A percentile compares a stretch with the other conserved stretches of the same genome.
These are phyloP conservation scores for Brachirus orientalis DNA, from an alignment of 2,113 vertebrate genomes.

Conservation along the genomic window DNA sequence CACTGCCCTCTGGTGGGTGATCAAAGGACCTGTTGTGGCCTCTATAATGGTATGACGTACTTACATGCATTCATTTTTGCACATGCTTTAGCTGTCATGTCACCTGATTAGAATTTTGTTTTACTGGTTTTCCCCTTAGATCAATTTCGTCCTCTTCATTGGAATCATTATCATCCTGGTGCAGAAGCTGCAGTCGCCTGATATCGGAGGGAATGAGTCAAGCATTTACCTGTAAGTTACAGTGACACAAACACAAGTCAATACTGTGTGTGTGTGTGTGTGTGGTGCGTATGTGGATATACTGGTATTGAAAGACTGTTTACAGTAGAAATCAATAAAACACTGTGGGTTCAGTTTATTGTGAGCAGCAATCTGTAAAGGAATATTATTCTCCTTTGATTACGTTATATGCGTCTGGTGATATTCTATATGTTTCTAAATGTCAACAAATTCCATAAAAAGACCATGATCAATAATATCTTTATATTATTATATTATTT, in stretches of 20 bases:
- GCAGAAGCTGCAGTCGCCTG: conserved; percentile 97
- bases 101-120: neutral
- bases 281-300: neutral
- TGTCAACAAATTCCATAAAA: too few relatives aligned
- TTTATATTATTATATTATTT: too few relatives aligned
- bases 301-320: too few relatives aligned
- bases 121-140: conserved; percentile 71
- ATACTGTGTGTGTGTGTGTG: conserved; percentile 1
- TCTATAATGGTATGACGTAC: conserved; percentile 92
- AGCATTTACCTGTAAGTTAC: conserved; percentile 98
- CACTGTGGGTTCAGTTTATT: neutral
- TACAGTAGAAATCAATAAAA: neutral
- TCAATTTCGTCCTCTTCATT: conserved; percentile 96
- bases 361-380: neutral
- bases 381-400: neutral
- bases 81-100: neutral
- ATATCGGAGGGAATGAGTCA: conserved; percentile 97
- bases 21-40: conserved; percentile 95
- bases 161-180: conserved; percentile 99
- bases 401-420: too few relatives aligned
- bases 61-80: neutral
- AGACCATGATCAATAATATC: too few relatives aligned
- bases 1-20: conserved; percentile 99
- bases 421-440: neutral
- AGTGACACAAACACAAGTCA: neutral